A percentile compares a stretch with the other conserved stretches of the same genome.
These are phyloP conservation scores for Sarcophaga bullata DNA, from an alignment of 1,140 invertebrate genomes.

Conservation along the genomic window DNA sequence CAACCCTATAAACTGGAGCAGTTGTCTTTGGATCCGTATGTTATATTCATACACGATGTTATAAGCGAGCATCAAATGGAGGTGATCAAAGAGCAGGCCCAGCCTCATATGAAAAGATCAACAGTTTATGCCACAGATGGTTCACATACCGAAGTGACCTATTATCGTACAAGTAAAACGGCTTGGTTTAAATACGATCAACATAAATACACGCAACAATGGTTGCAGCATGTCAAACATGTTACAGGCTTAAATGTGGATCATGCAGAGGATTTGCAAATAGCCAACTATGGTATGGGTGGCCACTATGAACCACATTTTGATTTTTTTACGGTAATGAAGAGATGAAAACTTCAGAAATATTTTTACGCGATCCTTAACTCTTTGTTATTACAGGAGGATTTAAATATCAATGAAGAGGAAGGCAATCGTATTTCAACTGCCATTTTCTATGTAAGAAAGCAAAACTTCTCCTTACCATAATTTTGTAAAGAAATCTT, in stretches of 20 bases:
- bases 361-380: slow-evolving; percentile 54
- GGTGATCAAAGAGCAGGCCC: slow-evolving; percentile 83
- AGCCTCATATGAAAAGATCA: slow-evolving; percentile 78
- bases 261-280: slow-evolving; percentile 93
- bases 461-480: neutral
- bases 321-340: slow-evolving; percentile 72
- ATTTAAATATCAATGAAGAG: slow-evolving; percentile 70
- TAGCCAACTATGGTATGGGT: slow-evolving; percentile 97
- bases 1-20: slow-evolving; percentile 85
- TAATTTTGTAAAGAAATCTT: neutral
- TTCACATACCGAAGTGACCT: slow-evolving; percentile 74
- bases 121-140: slow-evolving; percentile 74
- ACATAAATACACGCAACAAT: slow-evolving; percentile 76
- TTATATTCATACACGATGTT: slow-evolving; percentile 91
- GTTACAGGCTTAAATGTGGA: slow-evolving; percentile 84
- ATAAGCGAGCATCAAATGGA: slow-evolving; percentile 87
- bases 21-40: slow-evolving; percentile 85
- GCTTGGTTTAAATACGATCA: slow-evolving; percentile 90
- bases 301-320: slow-evolving; percentile 98
- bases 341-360: neutral
- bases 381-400: slow-evolving; percentile 69
- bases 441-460: slow-evolving; percentile 80
- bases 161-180: slow-evolving; percentile 96
- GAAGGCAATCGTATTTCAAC: slow-evolving; percentile 91
- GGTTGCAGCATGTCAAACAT: slow-evolving; percentile 77